Conservation (phyloP, 2,888 invertebrate species). For the Neoascia interrupta region DNA sequence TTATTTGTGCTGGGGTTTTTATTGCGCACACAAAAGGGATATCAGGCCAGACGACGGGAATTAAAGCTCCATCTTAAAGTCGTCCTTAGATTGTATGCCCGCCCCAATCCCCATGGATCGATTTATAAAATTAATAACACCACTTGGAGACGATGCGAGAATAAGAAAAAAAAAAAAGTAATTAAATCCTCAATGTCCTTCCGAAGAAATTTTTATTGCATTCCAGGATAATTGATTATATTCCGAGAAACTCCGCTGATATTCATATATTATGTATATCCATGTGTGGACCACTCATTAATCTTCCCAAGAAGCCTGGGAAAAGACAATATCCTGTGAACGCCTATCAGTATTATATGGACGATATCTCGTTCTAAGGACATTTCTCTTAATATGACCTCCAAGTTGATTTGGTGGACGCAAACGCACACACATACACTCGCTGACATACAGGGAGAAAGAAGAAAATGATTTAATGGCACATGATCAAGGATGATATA, state of each 20-base stretch:
- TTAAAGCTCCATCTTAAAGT: constrained; percentile 48
- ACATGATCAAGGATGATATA: constrained; percentile 43
- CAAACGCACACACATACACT: neutral
- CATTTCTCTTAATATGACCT: constrained; percentile 50
- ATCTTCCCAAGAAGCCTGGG: constrained; percentile 47
- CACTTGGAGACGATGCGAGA: constrained; percentile 1
- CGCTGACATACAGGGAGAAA: neutral
- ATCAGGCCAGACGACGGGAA: constrained; percentile 8
- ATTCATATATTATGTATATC: constrained; percentile 22
- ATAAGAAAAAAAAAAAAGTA: constrained; percentile 36
- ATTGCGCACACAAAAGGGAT: constrained; percentile 29
- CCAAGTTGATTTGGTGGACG: constrained; percentile 45
- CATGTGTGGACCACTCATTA: constrained; percentile 54
- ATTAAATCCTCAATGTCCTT: constrained; percentile 65
- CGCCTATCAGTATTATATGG: constrained; percentile 43
- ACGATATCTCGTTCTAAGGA: constrained; percentile 51
- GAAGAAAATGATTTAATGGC: constrained; percentile 56
- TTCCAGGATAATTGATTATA: constrained; percentile 68
- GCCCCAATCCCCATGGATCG: constrained; percentile 32
- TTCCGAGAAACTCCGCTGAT: constrained; percentile 44
- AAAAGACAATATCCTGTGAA: constrained; percentile 63
- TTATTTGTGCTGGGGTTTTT: constrained; percentile 56
- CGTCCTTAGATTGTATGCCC: neutral
- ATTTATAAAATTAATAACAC: constrained; percentile 65
- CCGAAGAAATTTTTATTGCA: constrained; percentile 66